Evolutionary conservation across 2,888 invertebrate species (phyloP).

Genomic region (Polydrusus cervinus): DNA sequence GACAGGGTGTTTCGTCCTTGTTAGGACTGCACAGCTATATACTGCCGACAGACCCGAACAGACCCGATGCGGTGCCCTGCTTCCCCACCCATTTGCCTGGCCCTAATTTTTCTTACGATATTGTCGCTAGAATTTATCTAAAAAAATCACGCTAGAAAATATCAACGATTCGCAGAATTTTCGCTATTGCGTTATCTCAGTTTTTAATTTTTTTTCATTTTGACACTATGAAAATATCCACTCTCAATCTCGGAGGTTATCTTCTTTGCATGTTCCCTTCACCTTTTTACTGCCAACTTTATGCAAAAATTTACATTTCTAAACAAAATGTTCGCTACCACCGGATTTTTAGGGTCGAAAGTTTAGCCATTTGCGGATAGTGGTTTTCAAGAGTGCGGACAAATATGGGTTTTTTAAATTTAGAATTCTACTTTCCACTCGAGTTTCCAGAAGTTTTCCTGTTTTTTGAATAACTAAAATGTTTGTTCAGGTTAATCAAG

Average conservation of each 20-base stretch:
- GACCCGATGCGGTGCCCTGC: no score
- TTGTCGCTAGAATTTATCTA: no score
- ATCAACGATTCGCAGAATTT: no score
- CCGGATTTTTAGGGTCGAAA: conserved; percentile 36
- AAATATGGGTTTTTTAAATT: conserved; percentile 22
- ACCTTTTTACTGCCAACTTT: conserved; percentile 23
- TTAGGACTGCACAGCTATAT: no score
- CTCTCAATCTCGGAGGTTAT: conserved; percentile 33
- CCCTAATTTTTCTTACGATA: no score
- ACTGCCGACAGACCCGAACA: no score
- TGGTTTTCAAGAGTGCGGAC: conserved; percentile 20
- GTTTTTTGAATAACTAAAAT: conserved; percentile 7
- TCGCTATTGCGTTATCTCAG: neutral
- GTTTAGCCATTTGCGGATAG: conserved; percentile 40
- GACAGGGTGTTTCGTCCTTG: no score
- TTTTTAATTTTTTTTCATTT: neutral
- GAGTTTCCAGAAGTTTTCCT: conserved; percentile 7
- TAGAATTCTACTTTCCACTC: conserved; percentile 9
- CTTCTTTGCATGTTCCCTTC: conserved; percentile 22
- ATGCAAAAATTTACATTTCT: conserved; percentile 40
- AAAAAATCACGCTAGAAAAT: no score
- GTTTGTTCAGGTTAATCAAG: neutral
- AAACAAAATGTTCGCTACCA: conserved; percentile 28
- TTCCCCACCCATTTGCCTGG: no score
- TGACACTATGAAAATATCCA: conserved; percentile 10